Evolutionary conservation across 1,140 invertebrate species (phyloP).

Genomic region (Drosophila busckii): DNA sequence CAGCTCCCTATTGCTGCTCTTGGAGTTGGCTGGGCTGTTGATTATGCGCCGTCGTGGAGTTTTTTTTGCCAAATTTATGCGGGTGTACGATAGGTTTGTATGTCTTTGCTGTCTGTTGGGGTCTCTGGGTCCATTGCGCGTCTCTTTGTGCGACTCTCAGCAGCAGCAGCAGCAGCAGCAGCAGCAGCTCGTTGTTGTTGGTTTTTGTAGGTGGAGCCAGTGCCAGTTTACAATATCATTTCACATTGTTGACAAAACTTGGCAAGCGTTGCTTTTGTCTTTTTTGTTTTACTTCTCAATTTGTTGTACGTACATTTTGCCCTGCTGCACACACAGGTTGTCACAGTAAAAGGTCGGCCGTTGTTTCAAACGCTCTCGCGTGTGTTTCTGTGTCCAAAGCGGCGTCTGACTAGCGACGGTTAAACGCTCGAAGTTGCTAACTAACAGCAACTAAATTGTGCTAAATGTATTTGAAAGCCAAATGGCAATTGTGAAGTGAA

Average conservation of each 20-base stretch:
- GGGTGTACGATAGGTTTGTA: slow-evolving; percentile 40
- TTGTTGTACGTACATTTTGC: slow-evolving; percentile 53
- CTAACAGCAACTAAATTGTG: too few relatives aligned
- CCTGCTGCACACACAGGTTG: slow-evolving; percentile 61
- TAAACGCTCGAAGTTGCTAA: too few relatives aligned
- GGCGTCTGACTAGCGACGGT: slow-evolving; percentile 14
- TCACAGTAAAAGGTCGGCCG: slow-evolving; percentile 55
- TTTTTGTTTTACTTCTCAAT: slow-evolving; percentile 39
- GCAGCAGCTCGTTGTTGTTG: slow-evolving; percentile 39
- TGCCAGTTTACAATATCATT: slow-evolving; percentile 33
- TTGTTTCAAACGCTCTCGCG: slow-evolving; percentile 2
- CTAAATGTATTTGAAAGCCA: slow-evolving; percentile 7
- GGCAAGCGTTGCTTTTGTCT: slow-evolving; percentile 40
- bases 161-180: too few relatives aligned
- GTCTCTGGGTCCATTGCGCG: slow-evolving; percentile 12
- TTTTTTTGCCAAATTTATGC: slow-evolving; percentile 65
- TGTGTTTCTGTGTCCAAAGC: neutral
- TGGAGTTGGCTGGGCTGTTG: slow-evolving; percentile 51
- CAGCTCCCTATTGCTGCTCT: slow-evolving; percentile 19
- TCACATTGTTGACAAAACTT: slow-evolving; percentile 70
- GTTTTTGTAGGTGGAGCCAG: slow-evolving; percentile 74
- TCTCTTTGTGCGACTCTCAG: slow-evolving; percentile 9
- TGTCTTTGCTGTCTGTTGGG: too few relatives aligned
- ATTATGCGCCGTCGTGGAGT: slow-evolving; percentile 70
- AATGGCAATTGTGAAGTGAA: slow-evolving; percentile 34